Base-by-base conservation (phyloP, 2,888 invertebrate genomes). In the Allolobophora icterica region DNA sequence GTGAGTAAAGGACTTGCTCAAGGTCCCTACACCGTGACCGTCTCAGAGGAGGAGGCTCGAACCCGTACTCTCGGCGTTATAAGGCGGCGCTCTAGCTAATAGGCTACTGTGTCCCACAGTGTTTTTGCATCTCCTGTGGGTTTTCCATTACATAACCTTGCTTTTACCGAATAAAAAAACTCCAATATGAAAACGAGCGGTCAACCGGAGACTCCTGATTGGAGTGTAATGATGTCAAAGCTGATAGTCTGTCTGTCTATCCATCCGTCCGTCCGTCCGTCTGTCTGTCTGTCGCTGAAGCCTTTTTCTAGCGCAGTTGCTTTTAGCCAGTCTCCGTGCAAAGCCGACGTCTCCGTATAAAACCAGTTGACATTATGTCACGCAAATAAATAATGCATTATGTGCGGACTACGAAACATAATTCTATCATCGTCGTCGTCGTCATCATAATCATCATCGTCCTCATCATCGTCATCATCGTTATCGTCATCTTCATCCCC, bases 241-340 rank as follows among this genome's bases (percentile, higher is more conserved):
- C 71, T 71, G 71, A 71, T n/a, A 11, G 71, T 71, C 8, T 71
- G 71, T 71, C 71, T n/a, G 71, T 30, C 52, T 24, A 6, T 24
- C 52, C 6, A n/a, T 52, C n/a, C n/a, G n/a, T 52, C 71, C 13
- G 71, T n/a, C 71, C n/a, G 30, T 71, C 71, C 8, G n/a, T 30
- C 24, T 24, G 21, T 52, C 52, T 52, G n/a, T 52, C n/a, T 52
- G 71, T 52, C 24, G 71, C 11, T 30, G 71, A 71, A 71, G 71
- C 71, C 71, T n/a, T 71, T n/a, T 71, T 71, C 30, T n/a, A 71
- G 71, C n/a, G 71, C n/a, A 71, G 71, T 71, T 71, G 71, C 71
- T n/a, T 71, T 71, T 71, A 71, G n/a, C n/a, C 5, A n/a, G 71
- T 71, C 71, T 1, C 0, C n/a, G 71, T 71, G 4, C 71, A 71